These are phyloP conservation scores for Caenorhabditis macrosperma DNA, from an alignment of 2,888 invertebrate genomes.

Conservation along the genomic window DNA sequence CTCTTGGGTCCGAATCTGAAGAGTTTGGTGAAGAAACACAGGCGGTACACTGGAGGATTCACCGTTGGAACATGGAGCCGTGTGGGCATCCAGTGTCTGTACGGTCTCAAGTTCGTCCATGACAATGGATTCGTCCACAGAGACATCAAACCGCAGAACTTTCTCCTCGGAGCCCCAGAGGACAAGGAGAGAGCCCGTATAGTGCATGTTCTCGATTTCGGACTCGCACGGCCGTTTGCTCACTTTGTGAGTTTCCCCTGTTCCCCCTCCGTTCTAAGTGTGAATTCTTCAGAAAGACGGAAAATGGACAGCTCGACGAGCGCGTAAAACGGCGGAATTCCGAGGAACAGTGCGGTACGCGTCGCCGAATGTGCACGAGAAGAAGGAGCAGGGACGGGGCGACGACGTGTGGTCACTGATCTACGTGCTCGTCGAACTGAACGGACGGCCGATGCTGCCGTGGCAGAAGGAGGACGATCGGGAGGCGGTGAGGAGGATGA, in stretches of 20 bases:
- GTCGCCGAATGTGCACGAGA: conserved; percentile 69
- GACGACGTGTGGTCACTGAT: conserved; percentile 63
- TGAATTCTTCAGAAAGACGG: conserved; percentile 1
- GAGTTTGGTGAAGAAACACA: conserved; percentile 58
- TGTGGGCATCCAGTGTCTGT: conserved; percentile 70
- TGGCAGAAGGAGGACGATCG: conserved; percentile 71
- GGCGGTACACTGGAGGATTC: no score
- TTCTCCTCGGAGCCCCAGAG: conserved; percentile 66
- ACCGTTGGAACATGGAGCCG: conserved; percentile 67
- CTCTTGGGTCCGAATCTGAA: conserved; percentile 72
- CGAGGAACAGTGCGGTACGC: conserved; percentile 75
- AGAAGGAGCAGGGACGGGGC: conserved; percentile 66
- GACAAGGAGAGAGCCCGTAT: conserved; percentile 61
- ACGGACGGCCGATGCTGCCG: conserved; percentile 82
- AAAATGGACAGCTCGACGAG: conserved; percentile 67
- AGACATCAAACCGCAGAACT: conserved; percentile 71
- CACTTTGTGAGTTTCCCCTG: conserved; percentile 23
- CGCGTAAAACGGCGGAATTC: conserved; percentile 70
- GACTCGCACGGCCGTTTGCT: conserved; percentile 67
- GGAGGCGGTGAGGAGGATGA: conserved; percentile 56
- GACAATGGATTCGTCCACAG: conserved; percentile 69
- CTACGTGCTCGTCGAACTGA: conserved; percentile 82
- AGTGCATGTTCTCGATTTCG: conserved; percentile 74
- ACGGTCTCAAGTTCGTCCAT: conserved; percentile 67
- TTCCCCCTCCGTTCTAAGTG: no score